Conservation (phyloP, 2,888 invertebrate genomes). For the Dolomedes plantarius region DNA sequence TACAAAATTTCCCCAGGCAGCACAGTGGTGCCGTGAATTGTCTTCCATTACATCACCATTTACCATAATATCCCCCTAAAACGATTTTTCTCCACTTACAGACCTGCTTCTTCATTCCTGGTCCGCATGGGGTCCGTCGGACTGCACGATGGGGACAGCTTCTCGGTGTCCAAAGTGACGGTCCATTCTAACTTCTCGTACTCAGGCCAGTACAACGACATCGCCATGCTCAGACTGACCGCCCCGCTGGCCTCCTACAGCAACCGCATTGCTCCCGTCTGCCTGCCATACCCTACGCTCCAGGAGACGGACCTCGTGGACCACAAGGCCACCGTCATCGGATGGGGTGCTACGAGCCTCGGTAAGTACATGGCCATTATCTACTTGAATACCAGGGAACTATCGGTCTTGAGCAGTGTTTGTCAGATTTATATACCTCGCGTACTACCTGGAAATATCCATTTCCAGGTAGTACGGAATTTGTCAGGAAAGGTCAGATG, state of each 20-base stretch:
- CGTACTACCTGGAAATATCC: too few species aligned
- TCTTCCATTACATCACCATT: too few species aligned
- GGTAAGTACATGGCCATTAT: constrained; percentile 32
- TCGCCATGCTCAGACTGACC: constrained; percentile 54
- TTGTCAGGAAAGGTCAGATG: too few species aligned
- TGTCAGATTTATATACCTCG: too few species aligned
- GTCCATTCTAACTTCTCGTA: constrained; percentile 59
- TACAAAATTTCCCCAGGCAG: too few species aligned
- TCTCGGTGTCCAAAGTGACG: constrained; percentile 28
- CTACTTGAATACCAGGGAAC: too few species aligned
- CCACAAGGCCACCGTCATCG: constrained; percentile 44
- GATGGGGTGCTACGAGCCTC: constrained; percentile 50
- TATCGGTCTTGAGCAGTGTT: too few species aligned
- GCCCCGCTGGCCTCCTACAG: constrained; percentile 27
- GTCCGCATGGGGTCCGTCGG: constrained; percentile 51
- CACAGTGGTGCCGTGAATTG: too few species aligned
- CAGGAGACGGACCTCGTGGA: constrained; percentile 38
- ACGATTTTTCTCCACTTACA: background rate
- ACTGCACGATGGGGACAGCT: constrained; percentile 27
- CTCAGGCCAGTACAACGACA: constrained; percentile 62
- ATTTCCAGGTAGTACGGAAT: too few species aligned
- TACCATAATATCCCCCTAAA: too few species aligned
- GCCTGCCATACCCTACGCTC: constrained; percentile 54
- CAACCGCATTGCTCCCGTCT: constrained; percentile 46
- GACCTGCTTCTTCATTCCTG: constrained; percentile 49